These are phyloP conservation scores for Gastrophysa polygoni DNA, from an alignment of 2,888 invertebrate genomes.

Conservation along the genomic window DNA sequence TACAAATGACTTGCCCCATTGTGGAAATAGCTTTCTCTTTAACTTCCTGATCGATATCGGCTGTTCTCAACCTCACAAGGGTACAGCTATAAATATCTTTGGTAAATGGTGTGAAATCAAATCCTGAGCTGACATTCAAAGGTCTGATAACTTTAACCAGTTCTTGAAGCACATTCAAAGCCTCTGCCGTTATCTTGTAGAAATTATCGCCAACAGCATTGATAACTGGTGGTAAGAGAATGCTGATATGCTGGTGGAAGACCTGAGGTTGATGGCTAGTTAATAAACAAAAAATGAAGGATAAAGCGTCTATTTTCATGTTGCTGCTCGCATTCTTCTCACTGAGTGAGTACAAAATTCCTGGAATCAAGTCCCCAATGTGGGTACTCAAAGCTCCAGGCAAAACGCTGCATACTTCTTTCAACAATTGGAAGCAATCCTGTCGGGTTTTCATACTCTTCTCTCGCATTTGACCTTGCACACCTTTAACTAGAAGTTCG, in stretches of 20 bases:
- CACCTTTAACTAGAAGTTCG: constrained; percentile 82
- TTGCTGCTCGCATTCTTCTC: constrained; percentile 95
- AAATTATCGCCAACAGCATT: constrained; percentile 93
- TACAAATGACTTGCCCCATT: constrained; percentile 93
- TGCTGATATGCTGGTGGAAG: constrained; percentile 80
- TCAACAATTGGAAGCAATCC: constrained; percentile 88
- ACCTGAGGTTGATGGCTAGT: constrained; percentile 78
- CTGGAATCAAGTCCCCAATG: constrained; percentile 83
- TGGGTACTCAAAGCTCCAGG: constrained; percentile 82
- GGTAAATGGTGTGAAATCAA: constrained; percentile 81
- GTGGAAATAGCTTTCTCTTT: constrained; percentile 98
- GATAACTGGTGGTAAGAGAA: constrained; percentile 83
- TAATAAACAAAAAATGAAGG: constrained; percentile 86
- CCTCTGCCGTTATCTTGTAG: constrained; percentile 98
- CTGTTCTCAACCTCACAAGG: constrained; percentile 83
- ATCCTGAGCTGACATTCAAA: constrained; percentile 64
- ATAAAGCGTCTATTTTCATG: constrained; percentile 96
- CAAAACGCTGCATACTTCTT: constrained; percentile 86
- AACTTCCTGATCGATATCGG: constrained; percentile 99
- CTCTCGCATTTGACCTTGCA: constrained; percentile 84
- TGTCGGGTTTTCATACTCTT: constrained; percentile 89
- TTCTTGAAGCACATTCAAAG: constrained; percentile 89
- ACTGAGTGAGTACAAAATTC: constrained; percentile 85
- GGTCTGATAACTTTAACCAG: constrained; percentile 93
- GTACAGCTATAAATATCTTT: constrained; percentile 84